Evolutionary conservation across 2,797 vertebrate genomes (phyloP), one percentile per base, ranked within the genome.

Genomic region (Hipposideros larvatus): DNA sequence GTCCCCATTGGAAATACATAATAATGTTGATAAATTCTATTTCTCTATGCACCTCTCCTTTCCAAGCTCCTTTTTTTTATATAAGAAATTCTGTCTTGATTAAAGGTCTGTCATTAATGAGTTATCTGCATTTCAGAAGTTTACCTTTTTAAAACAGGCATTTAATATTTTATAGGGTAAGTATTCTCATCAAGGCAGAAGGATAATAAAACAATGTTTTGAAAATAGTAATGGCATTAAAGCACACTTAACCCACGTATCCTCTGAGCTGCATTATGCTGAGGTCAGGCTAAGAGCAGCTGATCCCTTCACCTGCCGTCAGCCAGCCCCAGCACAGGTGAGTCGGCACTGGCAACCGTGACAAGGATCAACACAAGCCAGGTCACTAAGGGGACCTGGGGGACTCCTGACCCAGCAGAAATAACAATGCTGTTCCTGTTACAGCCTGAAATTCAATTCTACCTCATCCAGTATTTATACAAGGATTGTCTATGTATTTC

Each of bases 311-410:
- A 5, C 26, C 16, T 13, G 55, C 43, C 53, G 11, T 4, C 28
- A 28, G 66, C 4, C 37, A 70, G 70, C 34, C 75, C 75, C 28
- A 3, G 61, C 18, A n/a, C 28, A 34, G 46, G 18, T 2, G 31
- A 21, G 28, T 21, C 46, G 7, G 19, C 13, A 28, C 15, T 2
- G 13, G 7, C 13, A 1, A 2, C 4, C 18, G 4, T 0, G 0
- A 34, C 11, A 16, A 22, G 61, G 26, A 5, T 28, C 65, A 24
- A 6, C 37, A 19, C 55, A 8, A 16, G 70, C 55, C 10, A 2
- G 14, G 28, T 31, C 7, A 0, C 65, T 10, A 3, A 2, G 0
- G 84, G 70, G 53, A 8, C 0, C 11, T 1, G 9, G 37, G 19
- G 31, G 55, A 24, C 66, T 37, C 13, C 41, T 7, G 10, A 11